Percentiles rank a stretch among this genome's conserved stretches.
phyloP scores from a whole-genome alignment of 2,113 vertebrate species.

The Poeciliopsis turrubarensis region DNA sequence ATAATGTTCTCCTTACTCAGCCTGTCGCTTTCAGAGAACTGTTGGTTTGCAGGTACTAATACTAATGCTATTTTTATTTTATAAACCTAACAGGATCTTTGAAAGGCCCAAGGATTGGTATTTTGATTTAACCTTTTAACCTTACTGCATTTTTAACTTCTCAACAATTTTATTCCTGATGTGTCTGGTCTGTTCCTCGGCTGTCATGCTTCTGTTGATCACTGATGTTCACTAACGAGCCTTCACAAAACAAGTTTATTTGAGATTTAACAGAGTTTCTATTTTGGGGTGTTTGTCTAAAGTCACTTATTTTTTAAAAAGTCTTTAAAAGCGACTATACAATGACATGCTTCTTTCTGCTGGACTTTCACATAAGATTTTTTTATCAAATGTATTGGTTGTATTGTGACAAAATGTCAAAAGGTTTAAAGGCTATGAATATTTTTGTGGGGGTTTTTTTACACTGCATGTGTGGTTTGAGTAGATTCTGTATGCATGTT shows the following conservation, averaged over 20 bases:
- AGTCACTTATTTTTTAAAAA: no score
- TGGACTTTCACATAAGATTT: neutral
- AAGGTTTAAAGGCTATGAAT: neutral
- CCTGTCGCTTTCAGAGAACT: no score
- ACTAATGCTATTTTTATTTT: neutral
- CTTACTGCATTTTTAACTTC: no score
- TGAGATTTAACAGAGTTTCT: no score
- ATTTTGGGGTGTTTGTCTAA: no score
- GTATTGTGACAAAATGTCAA: neutral
- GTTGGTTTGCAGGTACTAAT: no score
- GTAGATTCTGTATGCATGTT: conserved; percentile 16
- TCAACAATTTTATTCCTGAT: no score
- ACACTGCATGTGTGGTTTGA: neutral
- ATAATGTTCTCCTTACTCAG: neutral
- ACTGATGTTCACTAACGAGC: no score
- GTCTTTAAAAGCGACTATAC: no score
- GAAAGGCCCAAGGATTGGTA: neutral
- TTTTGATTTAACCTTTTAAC: neutral
- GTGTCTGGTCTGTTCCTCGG: no score
- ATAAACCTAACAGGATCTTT: neutral
- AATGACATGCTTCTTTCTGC: neutral
- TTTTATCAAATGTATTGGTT: neutral
- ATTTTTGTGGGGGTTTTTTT: neutral
- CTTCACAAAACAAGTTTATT: no score
- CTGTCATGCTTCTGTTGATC: no score